Base-by-base conservation (phyloP, 2,797 vertebrate genomes). In the Myotis planiceps region DNA sequence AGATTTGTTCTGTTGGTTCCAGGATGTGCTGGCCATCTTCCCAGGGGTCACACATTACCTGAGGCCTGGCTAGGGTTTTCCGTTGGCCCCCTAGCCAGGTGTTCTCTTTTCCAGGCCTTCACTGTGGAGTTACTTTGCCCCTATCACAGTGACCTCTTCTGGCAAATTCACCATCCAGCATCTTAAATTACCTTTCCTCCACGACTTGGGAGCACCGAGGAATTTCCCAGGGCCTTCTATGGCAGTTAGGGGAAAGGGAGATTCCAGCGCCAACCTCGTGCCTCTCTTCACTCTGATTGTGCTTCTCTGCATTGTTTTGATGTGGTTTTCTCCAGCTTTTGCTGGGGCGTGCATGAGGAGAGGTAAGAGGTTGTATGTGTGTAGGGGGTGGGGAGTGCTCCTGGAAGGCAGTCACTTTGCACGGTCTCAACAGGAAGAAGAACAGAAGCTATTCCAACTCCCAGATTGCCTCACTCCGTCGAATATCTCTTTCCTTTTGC, bases 71-170 rank as follows among this genome's bases (percentile, higher is more conserved):
- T 86, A 21, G 58, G 34, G 23, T 47, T 85, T 80, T n/a, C 16
- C 6, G 27, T 32, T 21, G 1, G 27, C 51, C 19, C 29, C 6
- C 34, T 37, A 37, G 16, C 34, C 60, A 76, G 49, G 51, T 85
- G 51, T 39, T 92, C 68, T 81, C 37, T 85, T 78, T 63, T 89
- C 42, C 21, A 75, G 74, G 58, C 51, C 66, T 80, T 15, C 47
- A 16, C 79, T 53, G 0, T 84, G 34, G 45, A 68, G 19, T 85
- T 69, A 25, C 68, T 81, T 92, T 86, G 45, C 37, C 32, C 66
- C 66, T 71, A 45, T 87, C 53, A 55, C n/a, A 34, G 69, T 78
- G 78, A 88, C 88, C n/a, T 78, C 45, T 94, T 81, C 68, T 71
- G 68, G 51, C 18, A 92, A 49, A 88, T 42, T 80, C 29, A 55